Evolutionary conservation across 2,797 vertebrate species (phyloP).

Genomic region (Tadarida brasiliensis): DNA sequence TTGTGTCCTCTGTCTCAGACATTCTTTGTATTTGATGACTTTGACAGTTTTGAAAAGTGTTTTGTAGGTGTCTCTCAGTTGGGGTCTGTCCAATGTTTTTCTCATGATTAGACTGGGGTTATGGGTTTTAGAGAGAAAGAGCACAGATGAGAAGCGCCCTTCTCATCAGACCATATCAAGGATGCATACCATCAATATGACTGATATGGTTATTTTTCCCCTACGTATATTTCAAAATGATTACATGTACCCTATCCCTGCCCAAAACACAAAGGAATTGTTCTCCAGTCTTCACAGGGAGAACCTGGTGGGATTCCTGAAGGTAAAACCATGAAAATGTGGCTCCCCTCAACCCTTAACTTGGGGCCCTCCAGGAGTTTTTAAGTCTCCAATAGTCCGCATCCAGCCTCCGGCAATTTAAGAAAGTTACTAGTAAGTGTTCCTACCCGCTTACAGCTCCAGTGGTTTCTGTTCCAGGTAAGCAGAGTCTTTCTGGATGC

Average conservation of each 20-base stretch:
- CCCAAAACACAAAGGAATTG: not conserved
- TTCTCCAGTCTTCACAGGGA: not conserved
- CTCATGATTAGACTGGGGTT: not conserved
- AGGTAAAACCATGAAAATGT: not conserved
- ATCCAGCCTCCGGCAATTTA: not conserved
- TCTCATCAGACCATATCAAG: not conserved
- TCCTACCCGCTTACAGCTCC: not conserved
- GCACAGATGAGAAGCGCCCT: not conserved
- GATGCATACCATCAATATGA: not conserved
- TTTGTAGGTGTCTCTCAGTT: not conserved
- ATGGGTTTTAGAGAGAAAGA: not conserved
- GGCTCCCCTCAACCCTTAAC: not conserved
- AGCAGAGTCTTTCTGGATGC: not conserved
- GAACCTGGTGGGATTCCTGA: not conserved
- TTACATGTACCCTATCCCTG: not conserved
- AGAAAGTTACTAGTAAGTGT: not conserved
- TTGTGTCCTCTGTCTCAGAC: not conserved
- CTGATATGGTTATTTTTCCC: not conserved
- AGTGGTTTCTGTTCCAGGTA: not conserved
- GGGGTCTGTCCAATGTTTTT: not conserved
- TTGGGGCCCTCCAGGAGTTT: not conserved
- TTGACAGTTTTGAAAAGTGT: not conserved
- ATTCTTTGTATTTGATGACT: constrained; percentile 28
- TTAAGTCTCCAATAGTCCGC: not conserved
- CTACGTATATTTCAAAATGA: not conserved